Evolutionary conservation across 2,797 vertebrate genomes (phyloP).

Genomic region (Geranospiza caerulescens): DNA sequence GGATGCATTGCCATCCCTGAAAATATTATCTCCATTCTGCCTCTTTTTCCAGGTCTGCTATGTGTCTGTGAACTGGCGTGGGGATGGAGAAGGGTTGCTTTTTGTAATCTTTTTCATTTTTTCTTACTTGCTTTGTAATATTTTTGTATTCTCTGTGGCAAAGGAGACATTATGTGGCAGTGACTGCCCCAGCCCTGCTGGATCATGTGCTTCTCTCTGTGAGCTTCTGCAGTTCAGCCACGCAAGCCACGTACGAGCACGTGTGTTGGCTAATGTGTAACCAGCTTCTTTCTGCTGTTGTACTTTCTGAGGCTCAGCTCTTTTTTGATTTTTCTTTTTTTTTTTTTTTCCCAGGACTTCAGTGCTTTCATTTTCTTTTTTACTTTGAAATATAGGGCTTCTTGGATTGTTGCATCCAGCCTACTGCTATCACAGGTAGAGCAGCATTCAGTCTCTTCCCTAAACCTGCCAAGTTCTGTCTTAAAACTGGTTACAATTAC

Average conservation of each 20-base stretch:
- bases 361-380: not conserved
- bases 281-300: not conserved
- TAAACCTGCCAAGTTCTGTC: not conserved
- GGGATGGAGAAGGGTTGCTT: not conserved
- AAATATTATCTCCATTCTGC: not conserved
- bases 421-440: not conserved
- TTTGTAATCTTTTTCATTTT: not conserved
- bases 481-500: not conserved
- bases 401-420: not conserved
- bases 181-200: not conserved
- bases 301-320: not conserved
- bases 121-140: not conserved
- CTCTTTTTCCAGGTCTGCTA: not conserved
- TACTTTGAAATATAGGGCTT: not conserved
- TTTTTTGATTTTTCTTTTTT: not conserved
- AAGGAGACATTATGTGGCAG: accelerated
- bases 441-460: not conserved
- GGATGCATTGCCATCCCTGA: not conserved
- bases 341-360: not conserved
- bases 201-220: accelerated
- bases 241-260: accelerated
- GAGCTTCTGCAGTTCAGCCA: not conserved
- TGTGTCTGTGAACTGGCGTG: not conserved
- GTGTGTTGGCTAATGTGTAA: slow-evolving; percentile 33
- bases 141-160: not conserved